phyloP scores from a whole-genome alignment of 92 coral and sea anemone genomes.

The Virgularia gustaviana region DNA sequence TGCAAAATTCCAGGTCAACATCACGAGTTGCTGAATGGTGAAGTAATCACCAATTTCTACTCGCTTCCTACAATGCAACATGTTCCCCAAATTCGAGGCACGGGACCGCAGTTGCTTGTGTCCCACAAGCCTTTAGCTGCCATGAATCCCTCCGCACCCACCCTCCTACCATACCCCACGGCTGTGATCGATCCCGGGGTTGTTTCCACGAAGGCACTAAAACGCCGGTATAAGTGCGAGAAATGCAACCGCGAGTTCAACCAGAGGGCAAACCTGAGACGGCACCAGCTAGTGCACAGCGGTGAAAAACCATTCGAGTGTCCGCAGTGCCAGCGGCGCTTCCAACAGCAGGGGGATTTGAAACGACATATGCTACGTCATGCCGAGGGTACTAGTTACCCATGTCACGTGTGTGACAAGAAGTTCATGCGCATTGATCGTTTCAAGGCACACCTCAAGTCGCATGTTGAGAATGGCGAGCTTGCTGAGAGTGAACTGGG shows the following conservation, averaged over 20 bases:
- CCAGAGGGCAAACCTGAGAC: slow-evolving; percentile 87
- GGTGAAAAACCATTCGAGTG: slow-evolving; percentile 99
- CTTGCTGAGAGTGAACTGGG: neutral
- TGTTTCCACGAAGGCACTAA: neutral
- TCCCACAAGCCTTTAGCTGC: slow-evolving; percentile 33
- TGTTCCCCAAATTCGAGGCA: slow-evolving; percentile 29
- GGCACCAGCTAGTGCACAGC: slow-evolving; percentile 98
- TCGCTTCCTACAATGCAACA: slow-evolving; percentile 32
- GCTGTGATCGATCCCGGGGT: neutral
- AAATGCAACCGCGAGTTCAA: slow-evolving; percentile 97
- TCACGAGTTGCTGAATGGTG: slow-evolving; percentile 63
- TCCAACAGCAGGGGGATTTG: slow-evolving; percentile 93
- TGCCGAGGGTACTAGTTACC: slow-evolving; percentile 88
- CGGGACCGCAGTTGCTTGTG: slow-evolving; percentile 36
- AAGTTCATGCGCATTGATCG: slow-evolving; percentile 95
- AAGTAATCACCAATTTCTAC: too few species aligned
- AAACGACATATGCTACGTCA: slow-evolving; percentile 97
- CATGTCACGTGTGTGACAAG: slow-evolving; percentile 93
- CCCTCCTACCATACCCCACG: slow-evolving; percentile 36
- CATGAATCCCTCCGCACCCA: slow-evolving; percentile 29
- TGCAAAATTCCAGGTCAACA: slow-evolving; percentile 17
- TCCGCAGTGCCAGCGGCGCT: slow-evolving; percentile 89
- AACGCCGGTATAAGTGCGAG: slow-evolving; percentile 71
- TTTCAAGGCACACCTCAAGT: slow-evolving; percentile 54
- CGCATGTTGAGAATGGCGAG: slow-evolving; percentile 12